phyloP scores from a whole-genome alignment of 2,888 invertebrate species.

The Dolichopus griseipennis region DNA sequence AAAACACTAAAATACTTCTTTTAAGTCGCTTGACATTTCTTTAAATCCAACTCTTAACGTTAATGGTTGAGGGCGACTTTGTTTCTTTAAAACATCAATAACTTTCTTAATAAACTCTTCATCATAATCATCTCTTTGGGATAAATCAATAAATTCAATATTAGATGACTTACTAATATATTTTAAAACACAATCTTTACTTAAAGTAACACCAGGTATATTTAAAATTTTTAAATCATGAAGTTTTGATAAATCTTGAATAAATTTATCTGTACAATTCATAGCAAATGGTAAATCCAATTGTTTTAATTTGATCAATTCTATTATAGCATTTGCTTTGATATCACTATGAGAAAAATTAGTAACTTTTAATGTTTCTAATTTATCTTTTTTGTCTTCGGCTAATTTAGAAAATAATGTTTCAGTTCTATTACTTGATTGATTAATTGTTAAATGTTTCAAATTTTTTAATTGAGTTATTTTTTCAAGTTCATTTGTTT shows the following conservation, averaged over 20 bases:
- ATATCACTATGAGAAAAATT: background rate
- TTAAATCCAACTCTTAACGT: constrained; percentile 10
- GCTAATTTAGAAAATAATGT: constrained; percentile 13
- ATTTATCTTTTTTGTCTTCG: constrained; percentile 8
- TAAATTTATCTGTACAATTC: constrained; percentile 12
- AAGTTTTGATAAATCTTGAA: constrained; percentile 10
- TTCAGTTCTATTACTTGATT: constrained; percentile 7
- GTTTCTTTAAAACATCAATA: constrained; percentile 13
- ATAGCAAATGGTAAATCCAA: constrained; percentile 11
- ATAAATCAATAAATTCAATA: constrained; percentile 15
- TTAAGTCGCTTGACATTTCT: background rate
- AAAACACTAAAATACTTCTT: background rate
- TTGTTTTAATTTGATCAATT: constrained; percentile 11
- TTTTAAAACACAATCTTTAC: background rate
- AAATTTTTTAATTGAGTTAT: constrained; percentile 13
- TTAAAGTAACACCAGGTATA: constrained; percentile 10
- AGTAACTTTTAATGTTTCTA: constrained; percentile 13
- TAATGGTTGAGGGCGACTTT: background rate
- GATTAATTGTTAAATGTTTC: constrained; percentile 15
- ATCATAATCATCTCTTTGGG: constrained; percentile 8
- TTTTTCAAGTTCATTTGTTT: constrained; percentile 11
- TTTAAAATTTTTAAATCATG: constrained; percentile 14
- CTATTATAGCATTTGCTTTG: background rate
- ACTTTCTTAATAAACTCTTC: constrained; percentile 8
- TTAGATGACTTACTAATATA: constrained; percentile 10